Evolutionary conservation across 1,140 invertebrate genomes (phyloP).

Genomic region (Drosophila bocki): DNA sequence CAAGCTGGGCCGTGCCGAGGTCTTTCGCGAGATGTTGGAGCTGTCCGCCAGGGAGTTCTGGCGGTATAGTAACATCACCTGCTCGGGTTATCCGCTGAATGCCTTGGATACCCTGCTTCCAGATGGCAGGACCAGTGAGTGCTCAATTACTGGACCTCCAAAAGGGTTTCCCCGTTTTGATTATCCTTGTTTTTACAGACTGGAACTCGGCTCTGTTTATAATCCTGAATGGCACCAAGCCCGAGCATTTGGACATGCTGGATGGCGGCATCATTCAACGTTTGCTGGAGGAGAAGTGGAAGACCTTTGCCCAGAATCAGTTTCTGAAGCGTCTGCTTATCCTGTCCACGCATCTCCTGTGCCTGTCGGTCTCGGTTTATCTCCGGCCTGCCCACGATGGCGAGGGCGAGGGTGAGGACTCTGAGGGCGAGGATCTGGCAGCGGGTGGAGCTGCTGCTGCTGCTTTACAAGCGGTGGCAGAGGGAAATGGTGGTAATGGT

Average conservation of each 20-base stretch:
- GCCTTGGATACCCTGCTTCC: slow-evolving; percentile 97
- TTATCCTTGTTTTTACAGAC: slow-evolving; percentile 87
- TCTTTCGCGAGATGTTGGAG: slow-evolving; percentile 99
- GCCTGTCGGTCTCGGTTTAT: slow-evolving; percentile 96
- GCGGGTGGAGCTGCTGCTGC: slow-evolving; percentile 38
- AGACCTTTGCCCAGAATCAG: slow-evolving; percentile 97
- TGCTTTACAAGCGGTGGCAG: slow-evolving; percentile 21
- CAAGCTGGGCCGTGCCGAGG: slow-evolving; percentile 96
- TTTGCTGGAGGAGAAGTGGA: slow-evolving; percentile 99
- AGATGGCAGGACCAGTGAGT: slow-evolving; percentile 96
- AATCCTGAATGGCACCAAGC: slow-evolving; percentile 98
- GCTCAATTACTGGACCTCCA: no score
- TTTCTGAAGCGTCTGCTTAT: slow-evolving; percentile 96
- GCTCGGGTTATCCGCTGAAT: slow-evolving; percentile 98
- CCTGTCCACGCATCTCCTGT: slow-evolving; percentile 93
- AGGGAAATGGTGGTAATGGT: not conserved
- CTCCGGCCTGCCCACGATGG: slow-evolving; percentile 90
- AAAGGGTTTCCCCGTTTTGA: not conserved
- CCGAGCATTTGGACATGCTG: slow-evolving; percentile 99
- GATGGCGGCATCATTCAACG: slow-evolving; percentile 99
- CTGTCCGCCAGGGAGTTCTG: slow-evolving; percentile 98
- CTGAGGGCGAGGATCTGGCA: slow-evolving; percentile 1
- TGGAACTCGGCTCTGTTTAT: slow-evolving; percentile 99
- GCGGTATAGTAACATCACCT: slow-evolving; percentile 99
- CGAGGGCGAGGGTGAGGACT: slow-evolving; percentile 77